These are phyloP conservation scores for Sigmodon hispidus DNA, from an alignment of 2,113 vertebrate genomes.

Conservation along the genomic window DNA sequence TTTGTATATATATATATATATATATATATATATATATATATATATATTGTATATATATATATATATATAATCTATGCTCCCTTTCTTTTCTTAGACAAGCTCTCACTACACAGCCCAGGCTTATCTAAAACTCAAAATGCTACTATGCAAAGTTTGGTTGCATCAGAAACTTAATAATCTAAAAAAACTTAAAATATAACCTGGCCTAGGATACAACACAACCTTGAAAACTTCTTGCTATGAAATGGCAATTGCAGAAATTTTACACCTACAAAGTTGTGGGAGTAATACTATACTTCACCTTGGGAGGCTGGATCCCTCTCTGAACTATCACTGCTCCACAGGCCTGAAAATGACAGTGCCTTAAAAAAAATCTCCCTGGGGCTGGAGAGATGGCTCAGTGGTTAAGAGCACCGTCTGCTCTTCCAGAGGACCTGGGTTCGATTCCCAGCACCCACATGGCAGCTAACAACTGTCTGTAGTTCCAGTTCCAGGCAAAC, in stretches of 20 bases:
- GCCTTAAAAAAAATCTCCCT: too few relatives aligned
- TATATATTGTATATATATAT: too few relatives aligned
- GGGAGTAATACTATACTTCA: background rate
- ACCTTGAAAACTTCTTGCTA: background rate
- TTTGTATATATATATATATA: conserved; percentile 8
- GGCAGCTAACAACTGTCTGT: too few relatives aligned
- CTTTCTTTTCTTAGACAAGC: background rate
- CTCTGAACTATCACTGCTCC: conserved; percentile 37
- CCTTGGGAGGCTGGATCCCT: background rate
- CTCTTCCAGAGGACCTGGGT: too few relatives aligned
- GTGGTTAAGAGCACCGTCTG: too few relatives aligned
- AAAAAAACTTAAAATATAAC: conserved; percentile 48
- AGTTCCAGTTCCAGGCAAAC: too few relatives aligned
- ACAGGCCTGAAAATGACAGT: background rate
- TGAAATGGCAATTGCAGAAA: background rate
- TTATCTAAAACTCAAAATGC: background rate
- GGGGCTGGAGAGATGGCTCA: too few relatives aligned
- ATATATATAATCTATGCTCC: background rate
- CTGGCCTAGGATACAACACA: background rate
- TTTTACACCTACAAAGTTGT: background rate
- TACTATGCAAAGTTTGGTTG: background rate
- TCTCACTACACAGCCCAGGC: background rate
- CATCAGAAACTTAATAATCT: conserved; percentile 16
- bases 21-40: too few relatives aligned
- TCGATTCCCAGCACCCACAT: too few relatives aligned